phyloP scores from a whole-genome alignment of 2,113 vertebrate species.

The Excalfactoria chinensis region DNA sequence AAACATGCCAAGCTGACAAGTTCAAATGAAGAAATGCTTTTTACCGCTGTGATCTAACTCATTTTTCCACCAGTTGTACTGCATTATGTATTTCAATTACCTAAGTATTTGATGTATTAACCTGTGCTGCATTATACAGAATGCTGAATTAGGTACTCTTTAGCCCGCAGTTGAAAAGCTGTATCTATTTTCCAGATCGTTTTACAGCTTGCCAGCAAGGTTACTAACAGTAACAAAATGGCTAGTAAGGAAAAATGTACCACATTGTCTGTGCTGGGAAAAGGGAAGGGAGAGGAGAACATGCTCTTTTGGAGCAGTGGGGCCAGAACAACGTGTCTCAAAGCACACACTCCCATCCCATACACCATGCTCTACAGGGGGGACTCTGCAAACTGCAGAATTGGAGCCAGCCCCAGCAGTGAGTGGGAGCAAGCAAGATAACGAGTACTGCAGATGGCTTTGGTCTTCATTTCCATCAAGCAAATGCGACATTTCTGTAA shows the following conservation, averaged over 20 bases:
- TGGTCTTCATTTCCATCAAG: constrained; percentile 3
- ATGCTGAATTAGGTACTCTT: background rate
- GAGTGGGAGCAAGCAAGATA: constrained; percentile 31
- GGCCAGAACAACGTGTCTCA: background rate
- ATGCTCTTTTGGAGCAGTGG: background rate
- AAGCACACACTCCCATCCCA: background rate
- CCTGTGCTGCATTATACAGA: background rate
- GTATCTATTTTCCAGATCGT: background rate
- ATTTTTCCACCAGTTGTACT: background rate
- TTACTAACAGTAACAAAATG: background rate
- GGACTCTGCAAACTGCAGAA: constrained; percentile 10
- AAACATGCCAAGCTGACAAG: background rate
- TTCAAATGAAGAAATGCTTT: constrained; percentile 12
- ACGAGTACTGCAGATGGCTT: constrained; percentile 28
- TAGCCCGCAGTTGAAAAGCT: background rate
- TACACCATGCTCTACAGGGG: background rate
- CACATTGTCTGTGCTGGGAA: background rate
- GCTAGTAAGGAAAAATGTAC: background rate
- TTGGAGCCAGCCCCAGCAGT: constrained; percentile 1
- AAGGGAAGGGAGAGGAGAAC: constrained; percentile 31
- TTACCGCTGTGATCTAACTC: background rate
- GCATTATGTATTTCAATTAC: background rate
- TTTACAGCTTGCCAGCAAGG: background rate
- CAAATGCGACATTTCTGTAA: constrained; percentile 14
- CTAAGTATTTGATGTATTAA: background rate